Base-by-base conservation (phyloP, 1,140 invertebrate species). In the Dreissena polymorpha region DNA sequence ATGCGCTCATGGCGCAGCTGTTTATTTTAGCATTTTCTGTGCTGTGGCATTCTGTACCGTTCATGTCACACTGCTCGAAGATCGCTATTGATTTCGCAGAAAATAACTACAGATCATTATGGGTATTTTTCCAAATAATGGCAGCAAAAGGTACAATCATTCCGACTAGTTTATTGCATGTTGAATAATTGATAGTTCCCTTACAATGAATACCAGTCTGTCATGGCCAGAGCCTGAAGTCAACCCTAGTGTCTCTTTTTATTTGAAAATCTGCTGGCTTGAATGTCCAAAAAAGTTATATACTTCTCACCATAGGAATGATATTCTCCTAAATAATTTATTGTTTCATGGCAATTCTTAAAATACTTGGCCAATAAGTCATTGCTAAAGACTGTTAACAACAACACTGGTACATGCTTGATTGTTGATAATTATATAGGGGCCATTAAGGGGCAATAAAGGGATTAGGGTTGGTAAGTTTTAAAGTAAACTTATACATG, bases 151-250 rank as follows among this genome's bases (percentile, higher is more conserved):
- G 74, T 76, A 76, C 60, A 67, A 76, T 76, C 29, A 64, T 76
- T 64, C 27, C 25, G 13, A 8, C 14, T 50, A 2, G 65, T 27
- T 76, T 76, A 76, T 76, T 76, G 67, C 49, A 13, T 63, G 29
- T 21, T 76, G 74, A 76, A 76, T 76, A 76, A 76, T 76, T 76
- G 55, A 76, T 64, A 64, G 27, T 23, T 49, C 65, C 74, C 39
- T 49, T 53, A 10, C 14, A 63, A 0, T 25, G 49, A 13, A 63
- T 57, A 29, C 23, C 39, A 74, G 23, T 14, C 39, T 55, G 27
- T n/a, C 29, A 50, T 71, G 53, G 25, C 10, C 49, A 21, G n/a
- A n/a, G 39, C 50, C 49, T 16, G 18, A 8, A n/a, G 13, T 21
- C 12, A 27, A 27, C 16, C 49, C 7, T 16, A 69, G 50, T 18